phyloP scores from a whole-genome alignment of 2,113 vertebrate species.

The Sterrhoptilus dennistouni region DNA sequence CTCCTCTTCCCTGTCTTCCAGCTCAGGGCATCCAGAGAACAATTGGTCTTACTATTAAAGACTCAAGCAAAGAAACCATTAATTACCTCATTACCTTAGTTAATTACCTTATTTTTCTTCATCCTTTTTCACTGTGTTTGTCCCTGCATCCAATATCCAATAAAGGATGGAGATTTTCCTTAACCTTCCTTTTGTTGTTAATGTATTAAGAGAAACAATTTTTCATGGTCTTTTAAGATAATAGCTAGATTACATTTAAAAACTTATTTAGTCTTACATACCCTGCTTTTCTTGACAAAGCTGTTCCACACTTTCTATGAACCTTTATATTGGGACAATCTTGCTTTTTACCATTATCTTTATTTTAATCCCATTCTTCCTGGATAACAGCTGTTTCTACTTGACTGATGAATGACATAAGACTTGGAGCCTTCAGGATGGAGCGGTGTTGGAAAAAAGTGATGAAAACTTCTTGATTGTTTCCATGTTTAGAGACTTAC shows the following conservation, averaged over 20 bases:
- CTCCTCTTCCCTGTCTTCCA: background rate
- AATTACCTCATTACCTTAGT: background rate
- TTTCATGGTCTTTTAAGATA: background rate
- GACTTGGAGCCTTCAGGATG: background rate
- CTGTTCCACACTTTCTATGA: background rate
- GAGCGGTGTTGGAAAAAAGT: background rate
- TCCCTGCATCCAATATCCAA: background rate
- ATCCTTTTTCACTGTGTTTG: background rate
- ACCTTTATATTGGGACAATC: background rate
- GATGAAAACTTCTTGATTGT: background rate
- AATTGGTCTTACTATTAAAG: background rate
- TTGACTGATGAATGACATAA: background rate
- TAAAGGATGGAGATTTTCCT: background rate
- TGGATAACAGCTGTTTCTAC: background rate
- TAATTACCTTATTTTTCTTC: background rate
- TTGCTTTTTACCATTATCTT: background rate
- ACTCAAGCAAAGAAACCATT: background rate
- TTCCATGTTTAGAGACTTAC: background rate
- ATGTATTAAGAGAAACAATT: background rate
- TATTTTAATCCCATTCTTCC: background rate
- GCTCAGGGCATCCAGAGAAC: background rate
- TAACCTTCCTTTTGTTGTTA: background rate
- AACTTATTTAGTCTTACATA: background rate
- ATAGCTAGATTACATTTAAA: background rate
- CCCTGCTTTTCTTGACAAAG: background rate